A percentile compares a stretch with the other conserved stretches of the same genome.
phyloP scores from a whole-genome alignment of 2,113 vertebrate genomes.

The Lontra canadensis region DNA sequence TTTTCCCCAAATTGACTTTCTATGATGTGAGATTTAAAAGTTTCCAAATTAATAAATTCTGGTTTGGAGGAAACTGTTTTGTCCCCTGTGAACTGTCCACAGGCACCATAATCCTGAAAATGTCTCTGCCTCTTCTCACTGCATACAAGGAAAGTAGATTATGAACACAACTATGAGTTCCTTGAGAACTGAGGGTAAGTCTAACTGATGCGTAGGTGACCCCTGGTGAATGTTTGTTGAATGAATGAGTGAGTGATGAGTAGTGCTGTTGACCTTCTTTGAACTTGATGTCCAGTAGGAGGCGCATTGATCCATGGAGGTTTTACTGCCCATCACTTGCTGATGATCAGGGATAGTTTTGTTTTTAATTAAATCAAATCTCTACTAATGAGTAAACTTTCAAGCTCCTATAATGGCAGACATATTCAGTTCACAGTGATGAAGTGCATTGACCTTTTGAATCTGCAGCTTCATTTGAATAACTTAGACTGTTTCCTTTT shows the following conservation, averaged over 20 bases:
- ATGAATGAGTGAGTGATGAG: background rate
- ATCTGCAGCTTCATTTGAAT: slow-evolving; percentile 54
- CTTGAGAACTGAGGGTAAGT: background rate
- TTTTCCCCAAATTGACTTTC: background rate
- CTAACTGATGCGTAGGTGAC: background rate
- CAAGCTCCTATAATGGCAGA: background rate
- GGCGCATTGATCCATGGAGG: background rate
- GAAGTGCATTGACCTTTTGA: slow-evolving; percentile 27
- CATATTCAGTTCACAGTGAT: slow-evolving; percentile 31
- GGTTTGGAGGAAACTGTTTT: background rate
- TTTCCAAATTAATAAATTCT: background rate
- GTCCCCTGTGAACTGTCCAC: background rate
- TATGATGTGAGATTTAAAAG: background rate
- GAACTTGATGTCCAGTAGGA: slow-evolving; percentile 12
- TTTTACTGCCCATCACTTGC: background rate
- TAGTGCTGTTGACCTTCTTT: background rate
- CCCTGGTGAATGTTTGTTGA: background rate
- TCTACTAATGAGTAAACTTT: slow-evolving; percentile 25
- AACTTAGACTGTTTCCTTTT: slow-evolving; percentile 56
- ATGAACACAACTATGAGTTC: background rate
- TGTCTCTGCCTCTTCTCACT: background rate
- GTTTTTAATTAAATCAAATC: slow-evolving; percentile 41
- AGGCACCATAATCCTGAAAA: background rate
- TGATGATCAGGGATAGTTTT: slow-evolving; percentile 23
- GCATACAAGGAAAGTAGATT: background rate